Evolutionary conservation across 2,888 invertebrate genomes (phyloP).

Genomic region (Drosophila diplacantha): DNA sequence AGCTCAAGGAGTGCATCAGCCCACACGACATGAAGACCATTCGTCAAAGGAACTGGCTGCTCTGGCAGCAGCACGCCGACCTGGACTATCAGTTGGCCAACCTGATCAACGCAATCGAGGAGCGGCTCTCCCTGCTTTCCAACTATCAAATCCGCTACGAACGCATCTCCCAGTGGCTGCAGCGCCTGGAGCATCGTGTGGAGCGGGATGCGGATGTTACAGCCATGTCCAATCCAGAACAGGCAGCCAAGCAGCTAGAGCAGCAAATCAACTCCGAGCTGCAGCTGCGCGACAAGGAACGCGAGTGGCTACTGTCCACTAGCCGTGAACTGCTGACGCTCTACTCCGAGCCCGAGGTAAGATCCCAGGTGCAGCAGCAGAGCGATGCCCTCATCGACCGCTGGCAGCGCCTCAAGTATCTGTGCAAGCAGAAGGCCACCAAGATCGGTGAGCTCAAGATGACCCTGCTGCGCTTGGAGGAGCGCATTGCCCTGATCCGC

Average conservation of each 20-base stretch:
- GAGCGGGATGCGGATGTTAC: slow-evolving; percentile 80
- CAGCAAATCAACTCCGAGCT: slow-evolving; percentile 88
- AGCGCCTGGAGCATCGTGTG: slow-evolving; percentile 83
- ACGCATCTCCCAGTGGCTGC: slow-evolving; percentile 85
- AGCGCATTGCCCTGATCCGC: slow-evolving; percentile 84
- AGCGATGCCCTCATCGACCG: slow-evolving; percentile 82
- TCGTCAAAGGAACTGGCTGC: slow-evolving; percentile 86
- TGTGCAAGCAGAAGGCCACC: slow-evolving; percentile 83
- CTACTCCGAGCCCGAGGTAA: slow-evolving; percentile 81
- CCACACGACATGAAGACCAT: slow-evolving; percentile 89
- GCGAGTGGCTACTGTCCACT: slow-evolving; percentile 86
- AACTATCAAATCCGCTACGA: slow-evolving; percentile 84
- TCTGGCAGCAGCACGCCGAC: slow-evolving; percentile 89
- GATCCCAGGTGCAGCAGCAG: slow-evolving; percentile 80
- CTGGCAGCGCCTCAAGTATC: slow-evolving; percentile 83
- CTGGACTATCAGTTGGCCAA: slow-evolving; percentile 87
- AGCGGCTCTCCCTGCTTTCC: slow-evolving; percentile 84
- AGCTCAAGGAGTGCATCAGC: slow-evolving; percentile 90
- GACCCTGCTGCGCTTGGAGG: slow-evolving; percentile 85
- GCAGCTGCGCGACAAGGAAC: slow-evolving; percentile 85
- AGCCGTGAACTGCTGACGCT: slow-evolving; percentile 82
- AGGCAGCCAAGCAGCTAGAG: slow-evolving; percentile 84
- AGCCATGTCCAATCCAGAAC: slow-evolving; percentile 84
- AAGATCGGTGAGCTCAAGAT: slow-evolving; percentile 86
- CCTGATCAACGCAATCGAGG: slow-evolving; percentile 85